Base-by-base conservation (phyloP, 2,797 vertebrate species). In the Pseudochirops corinnae region DNA sequence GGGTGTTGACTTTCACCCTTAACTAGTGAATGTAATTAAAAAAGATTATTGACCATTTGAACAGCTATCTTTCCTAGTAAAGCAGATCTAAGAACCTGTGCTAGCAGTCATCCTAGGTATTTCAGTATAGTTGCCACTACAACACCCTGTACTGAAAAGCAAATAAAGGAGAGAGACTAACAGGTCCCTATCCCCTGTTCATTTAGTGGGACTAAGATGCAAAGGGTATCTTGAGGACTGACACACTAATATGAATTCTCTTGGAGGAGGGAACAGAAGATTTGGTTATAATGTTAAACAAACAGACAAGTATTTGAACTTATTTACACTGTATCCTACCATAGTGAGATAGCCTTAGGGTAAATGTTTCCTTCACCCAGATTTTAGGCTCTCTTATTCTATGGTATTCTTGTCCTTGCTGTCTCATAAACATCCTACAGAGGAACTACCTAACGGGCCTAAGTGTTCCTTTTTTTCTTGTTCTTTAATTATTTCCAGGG, bases 331-430 rank as follows among this genome's bases (percentile, higher is more conserved):
- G 18, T 24, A 82, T 82, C 18, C 18, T 82, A 39, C 6, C 13
- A 24, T 39, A n/a, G n/a, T 67, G 62, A n/a, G 33, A 67, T 5
- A 67, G 33, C 67, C n/a, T 39, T 46, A 18, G 67, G 39, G n/a
- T 39, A n/a, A 82, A 82, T 82, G 18, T 39, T 82, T 6, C n/a
- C n/a, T 74, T 39, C n/a, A 21, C n/a, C 67, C n/a, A 82, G n/a
- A 82, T 82, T 7, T 18, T 82, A 82, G 6, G 18, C n/a, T 74
- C n/a, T 82, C n/a, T 82, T 82, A 46, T 82, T 18, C 67, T 82
- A 82, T 46, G n/a, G 67, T 82, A 82, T 82, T 82, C n/a, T 82
- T 82, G n/a, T 82, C 67, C n/a, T 46, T 82, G 67, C n/a, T 82
- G 7, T 82, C 18, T 7, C n/a, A 82, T 82, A 82, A 39, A 82